These are phyloP conservation scores for Eilema griseolum DNA, from an alignment of 2,888 invertebrate genomes.

Conservation along the genomic window DNA sequence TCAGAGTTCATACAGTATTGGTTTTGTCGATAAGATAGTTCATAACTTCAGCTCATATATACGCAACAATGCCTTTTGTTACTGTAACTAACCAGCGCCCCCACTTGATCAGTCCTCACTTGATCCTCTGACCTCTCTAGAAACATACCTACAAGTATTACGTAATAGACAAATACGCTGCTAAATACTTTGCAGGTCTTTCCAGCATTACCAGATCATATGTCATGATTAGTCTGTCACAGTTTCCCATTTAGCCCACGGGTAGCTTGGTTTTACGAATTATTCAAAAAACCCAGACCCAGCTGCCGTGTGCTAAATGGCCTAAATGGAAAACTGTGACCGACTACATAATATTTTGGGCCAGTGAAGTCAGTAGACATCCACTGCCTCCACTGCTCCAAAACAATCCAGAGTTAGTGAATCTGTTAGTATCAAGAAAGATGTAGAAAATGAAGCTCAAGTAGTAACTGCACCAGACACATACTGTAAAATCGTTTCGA, in stretches of 20 bases:
- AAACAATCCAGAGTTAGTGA: neutral
- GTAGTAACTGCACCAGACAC: neutral
- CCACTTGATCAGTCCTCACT: neutral
- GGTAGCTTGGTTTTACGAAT: too few species aligned
- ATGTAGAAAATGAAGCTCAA: neutral
- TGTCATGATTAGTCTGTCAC: neutral
- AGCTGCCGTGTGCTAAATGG: too few species aligned
- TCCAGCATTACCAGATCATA: neutral
- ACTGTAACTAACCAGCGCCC: neutral
- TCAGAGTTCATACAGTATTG: neutral
- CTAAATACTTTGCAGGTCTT: neutral
- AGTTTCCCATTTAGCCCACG: too few species aligned
- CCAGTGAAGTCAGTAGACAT: too few species aligned
- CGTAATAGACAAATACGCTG: neutral
- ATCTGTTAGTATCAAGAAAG: neutral
- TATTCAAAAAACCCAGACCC: neutral
- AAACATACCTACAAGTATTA: neutral
- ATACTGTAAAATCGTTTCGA: too few species aligned
- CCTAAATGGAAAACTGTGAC: neutral
- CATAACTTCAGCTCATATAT: neutral
- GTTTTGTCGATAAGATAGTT: neutral
- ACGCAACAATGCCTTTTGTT: neutral
- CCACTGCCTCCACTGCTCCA: neutral
- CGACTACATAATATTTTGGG: too few species aligned
- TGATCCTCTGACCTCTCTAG: neutral